Conservation (phyloP, 2,113 vertebrate genomes). For the Loxodonta africana region DNA sequence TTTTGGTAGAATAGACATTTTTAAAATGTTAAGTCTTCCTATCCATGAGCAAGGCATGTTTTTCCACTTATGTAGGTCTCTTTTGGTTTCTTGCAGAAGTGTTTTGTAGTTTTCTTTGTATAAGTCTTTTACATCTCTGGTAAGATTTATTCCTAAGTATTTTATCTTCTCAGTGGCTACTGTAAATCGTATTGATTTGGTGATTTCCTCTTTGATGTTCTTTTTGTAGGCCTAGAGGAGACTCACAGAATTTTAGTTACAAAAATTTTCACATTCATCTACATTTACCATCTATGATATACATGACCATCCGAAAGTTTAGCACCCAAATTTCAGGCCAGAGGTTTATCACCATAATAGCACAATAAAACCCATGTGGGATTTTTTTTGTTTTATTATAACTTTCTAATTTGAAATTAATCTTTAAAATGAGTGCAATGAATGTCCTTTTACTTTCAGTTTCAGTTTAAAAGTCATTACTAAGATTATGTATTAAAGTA, state of each 20-base stretch:
- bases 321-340: background rate
- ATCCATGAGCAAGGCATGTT: too few relatives aligned
- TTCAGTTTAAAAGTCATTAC: constrained; percentile 14
- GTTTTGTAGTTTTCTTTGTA: too few relatives aligned
- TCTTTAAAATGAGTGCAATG: background rate
- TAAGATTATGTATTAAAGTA: constrained; percentile 2
- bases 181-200: too few relatives aligned
- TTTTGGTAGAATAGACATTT: too few relatives aligned
- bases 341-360: background rate
- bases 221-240: too few relatives aligned
- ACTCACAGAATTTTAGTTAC: background rate
- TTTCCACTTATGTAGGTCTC: too few relatives aligned
- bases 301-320: background rate
- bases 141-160: too few relatives aligned
- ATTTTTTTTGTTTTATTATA: constrained; percentile 4
- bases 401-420: constrained; percentile 49
- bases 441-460: background rate
- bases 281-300: background rate
- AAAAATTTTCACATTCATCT: background rate
- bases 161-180: too few relatives aligned
- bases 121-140: too few relatives aligned
- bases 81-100: too few relatives aligned
- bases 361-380: background rate
- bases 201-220: too few relatives aligned
- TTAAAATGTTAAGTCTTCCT: too few relatives aligned